Percentiles rank a stretch among this genome's conserved stretches.
These are phyloP conservation scores for Stegastes partitus DNA, from an alignment of 2,113 vertebrate species.

Conservation along the genomic window DNA sequence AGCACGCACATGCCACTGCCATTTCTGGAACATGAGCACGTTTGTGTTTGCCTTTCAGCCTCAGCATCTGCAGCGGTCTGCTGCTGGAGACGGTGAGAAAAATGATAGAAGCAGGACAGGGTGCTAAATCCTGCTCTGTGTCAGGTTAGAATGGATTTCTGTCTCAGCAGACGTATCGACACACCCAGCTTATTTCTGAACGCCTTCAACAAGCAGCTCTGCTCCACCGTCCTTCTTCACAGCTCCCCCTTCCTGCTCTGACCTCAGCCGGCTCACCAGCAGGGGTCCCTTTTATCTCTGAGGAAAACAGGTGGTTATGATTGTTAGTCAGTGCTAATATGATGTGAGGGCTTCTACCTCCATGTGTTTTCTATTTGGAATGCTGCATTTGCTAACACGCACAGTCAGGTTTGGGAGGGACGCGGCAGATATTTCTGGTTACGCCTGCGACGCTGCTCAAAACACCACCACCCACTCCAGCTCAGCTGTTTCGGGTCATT, in stretches of 20 bases:
- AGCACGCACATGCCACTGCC: conserved; percentile 75
- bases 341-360: conserved; percentile 50
- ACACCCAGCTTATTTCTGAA: conserved; percentile 56
- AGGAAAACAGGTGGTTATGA: conserved; percentile 82
- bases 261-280: conserved; percentile 60
- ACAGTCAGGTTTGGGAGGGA: conserved; percentile 78
- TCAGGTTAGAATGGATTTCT: conserved; percentile 49
- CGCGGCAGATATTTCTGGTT: conserved; percentile 81
- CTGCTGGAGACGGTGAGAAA: conserved; percentile 1
- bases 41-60: conserved; percentile 66
- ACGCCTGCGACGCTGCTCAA: conserved; percentile 61
- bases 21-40: conserved; percentile 68
- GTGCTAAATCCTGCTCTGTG: conserved; percentile 36
- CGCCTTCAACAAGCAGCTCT: conserved; percentile 30
- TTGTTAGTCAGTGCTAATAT: conserved; percentile 66
- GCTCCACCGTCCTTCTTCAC: conserved; percentile 59
- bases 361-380: conserved; percentile 79
- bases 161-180: conserved; percentile 37
- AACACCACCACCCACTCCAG: conserved; percentile 78
- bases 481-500: conserved; percentile 85
- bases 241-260: conserved; percentile 25
- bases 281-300: conserved; percentile 63
- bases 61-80: conserved; percentile 58
- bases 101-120: conserved; percentile 38
- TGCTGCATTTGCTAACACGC: conserved; percentile 79